These are phyloP conservation scores for Phrynocephalus versicolor DNA, from an alignment of 2,113 vertebrate genomes.

Conservation along the genomic window DNA sequence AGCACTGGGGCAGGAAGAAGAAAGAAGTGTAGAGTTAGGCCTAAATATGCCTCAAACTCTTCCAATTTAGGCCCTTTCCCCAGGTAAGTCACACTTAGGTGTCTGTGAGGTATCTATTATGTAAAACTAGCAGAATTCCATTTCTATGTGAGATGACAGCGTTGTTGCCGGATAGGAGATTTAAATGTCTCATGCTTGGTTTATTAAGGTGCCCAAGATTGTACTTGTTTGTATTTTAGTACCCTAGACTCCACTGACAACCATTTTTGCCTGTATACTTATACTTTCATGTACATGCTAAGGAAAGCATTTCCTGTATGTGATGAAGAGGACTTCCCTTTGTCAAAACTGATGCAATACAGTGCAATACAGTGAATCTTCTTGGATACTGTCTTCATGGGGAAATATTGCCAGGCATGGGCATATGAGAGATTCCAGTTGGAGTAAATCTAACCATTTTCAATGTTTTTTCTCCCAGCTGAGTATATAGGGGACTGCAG, in stretches of 20 bases:
- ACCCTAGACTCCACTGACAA: neutral
- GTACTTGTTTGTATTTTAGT: neutral
- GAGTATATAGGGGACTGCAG: neutral
- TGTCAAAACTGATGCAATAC: neutral
- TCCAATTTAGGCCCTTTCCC: too few species aligned
- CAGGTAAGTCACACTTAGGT: neutral
- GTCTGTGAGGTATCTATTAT: too few species aligned
- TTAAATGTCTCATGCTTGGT: neutral
- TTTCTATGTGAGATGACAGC: too few species aligned
- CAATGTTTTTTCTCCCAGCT: neutral
- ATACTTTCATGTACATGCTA: neutral
- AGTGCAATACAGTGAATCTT: too few species aligned
- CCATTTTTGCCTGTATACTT: neutral
- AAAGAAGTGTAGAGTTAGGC: too few species aligned
- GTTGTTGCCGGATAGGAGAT: too few species aligned
- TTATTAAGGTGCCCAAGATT: neutral
- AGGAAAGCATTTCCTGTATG: neutral
- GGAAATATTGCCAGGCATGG: too few species aligned
- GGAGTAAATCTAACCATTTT: neutral
- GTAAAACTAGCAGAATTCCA: too few species aligned
- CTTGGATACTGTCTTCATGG: too few species aligned
- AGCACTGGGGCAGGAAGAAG: too few species aligned
- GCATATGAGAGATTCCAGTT: too few species aligned
- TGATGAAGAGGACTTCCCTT: neutral
- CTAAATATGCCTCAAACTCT: too few species aligned